Evolutionary conservation across 2,888 invertebrate species (phyloP).

Genomic region (Schizotus pectinicornis): DNA sequence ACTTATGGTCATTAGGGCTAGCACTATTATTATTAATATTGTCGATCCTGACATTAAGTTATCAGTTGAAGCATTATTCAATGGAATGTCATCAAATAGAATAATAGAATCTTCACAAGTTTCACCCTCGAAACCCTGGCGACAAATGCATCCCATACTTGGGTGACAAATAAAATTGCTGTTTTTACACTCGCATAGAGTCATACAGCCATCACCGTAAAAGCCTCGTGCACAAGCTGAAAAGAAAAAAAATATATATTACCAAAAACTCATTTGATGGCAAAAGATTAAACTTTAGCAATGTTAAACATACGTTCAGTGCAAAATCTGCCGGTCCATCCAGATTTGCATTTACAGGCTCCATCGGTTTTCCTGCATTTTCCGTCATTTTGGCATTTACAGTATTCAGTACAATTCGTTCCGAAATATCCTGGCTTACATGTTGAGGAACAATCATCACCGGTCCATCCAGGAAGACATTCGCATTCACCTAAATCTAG

Average conservation of each 20-base stretch:
- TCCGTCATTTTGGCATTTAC: constrained; percentile 79
- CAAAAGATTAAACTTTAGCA: constrained; percentile 10
- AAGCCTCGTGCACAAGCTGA: constrained; percentile 89
- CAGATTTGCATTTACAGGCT: constrained; percentile 79
- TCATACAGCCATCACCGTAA: constrained; percentile 87
- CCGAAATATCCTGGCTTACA: constrained; percentile 80
- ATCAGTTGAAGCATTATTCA: constrained; percentile 34
- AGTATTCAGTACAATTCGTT: constrained; percentile 79
- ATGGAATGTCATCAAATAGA: constrained; percentile 13
- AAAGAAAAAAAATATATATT: constrained; percentile 41
- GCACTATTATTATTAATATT: constrained; percentile 67
- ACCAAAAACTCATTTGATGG: too few relatives aligned
- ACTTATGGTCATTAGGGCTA: constrained; percentile 52
- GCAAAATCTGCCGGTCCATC: constrained; percentile 83
- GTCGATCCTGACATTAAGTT: constrained; percentile 39
- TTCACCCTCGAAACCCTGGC: constrained; percentile 75
- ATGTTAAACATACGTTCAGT: constrained; percentile 70
- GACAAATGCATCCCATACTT: constrained; percentile 79
- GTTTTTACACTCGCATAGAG: constrained; percentile 75
- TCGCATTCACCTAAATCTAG: constrained; percentile 62
- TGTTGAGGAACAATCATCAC: constrained; percentile 71
- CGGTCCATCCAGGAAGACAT: constrained; percentile 89
- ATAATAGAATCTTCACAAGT: constrained; percentile 67
- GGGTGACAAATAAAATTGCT: constrained; percentile 84
- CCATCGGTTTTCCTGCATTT: constrained; percentile 85